phyloP scores from a whole-genome alignment of 1,140 invertebrate species.

The Euura saliciscinereae region DNA sequence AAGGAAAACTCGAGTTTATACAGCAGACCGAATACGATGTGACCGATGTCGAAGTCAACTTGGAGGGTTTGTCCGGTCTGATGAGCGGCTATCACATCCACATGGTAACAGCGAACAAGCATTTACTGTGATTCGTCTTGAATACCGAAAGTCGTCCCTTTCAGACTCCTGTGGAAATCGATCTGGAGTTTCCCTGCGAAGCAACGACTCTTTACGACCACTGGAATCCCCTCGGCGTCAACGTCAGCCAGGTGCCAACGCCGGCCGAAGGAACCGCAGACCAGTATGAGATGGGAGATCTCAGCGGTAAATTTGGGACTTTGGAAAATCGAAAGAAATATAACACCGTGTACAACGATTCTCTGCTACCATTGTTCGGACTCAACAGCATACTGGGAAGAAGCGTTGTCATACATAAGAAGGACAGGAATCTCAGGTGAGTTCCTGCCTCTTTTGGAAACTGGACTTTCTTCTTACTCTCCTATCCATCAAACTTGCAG shows the following conservation, averaged over 20 bases:
- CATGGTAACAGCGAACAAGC: conserved; percentile 62
- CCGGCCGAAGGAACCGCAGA: conserved; percentile 75
- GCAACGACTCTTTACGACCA: conserved; percentile 77
- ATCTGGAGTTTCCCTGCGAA: conserved; percentile 89
- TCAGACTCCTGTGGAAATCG: conserved; percentile 78
- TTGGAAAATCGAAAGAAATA: conserved; percentile 67
- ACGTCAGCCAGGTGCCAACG: conserved; percentile 64
- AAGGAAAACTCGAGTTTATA: conserved; percentile 79
- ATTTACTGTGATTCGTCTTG: conserved; percentile 2
- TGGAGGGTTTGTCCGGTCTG: conserved; percentile 74
- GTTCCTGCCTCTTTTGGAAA: background rate
- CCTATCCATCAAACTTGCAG: conserved; percentile 46
- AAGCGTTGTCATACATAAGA: conserved; percentile 86
- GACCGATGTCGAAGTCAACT: conserved; percentile 77
- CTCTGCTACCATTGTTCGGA: conserved; percentile 84
- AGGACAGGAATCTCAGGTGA: conserved; percentile 63
- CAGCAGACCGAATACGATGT: conserved; percentile 87
- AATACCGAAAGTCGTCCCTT: conserved; percentile 24
- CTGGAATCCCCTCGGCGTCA: conserved; percentile 82
- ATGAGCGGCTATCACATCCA: conserved; percentile 82
- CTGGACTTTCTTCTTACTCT: background rate
- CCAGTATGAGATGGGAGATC: conserved; percentile 88
- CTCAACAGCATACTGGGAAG: conserved; percentile 82
- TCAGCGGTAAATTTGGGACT: conserved; percentile 88
- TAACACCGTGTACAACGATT: conserved; percentile 76